phyloP scores from a whole-genome alignment of 2,797 vertebrate species.

The Scarus forsteni region DNA sequence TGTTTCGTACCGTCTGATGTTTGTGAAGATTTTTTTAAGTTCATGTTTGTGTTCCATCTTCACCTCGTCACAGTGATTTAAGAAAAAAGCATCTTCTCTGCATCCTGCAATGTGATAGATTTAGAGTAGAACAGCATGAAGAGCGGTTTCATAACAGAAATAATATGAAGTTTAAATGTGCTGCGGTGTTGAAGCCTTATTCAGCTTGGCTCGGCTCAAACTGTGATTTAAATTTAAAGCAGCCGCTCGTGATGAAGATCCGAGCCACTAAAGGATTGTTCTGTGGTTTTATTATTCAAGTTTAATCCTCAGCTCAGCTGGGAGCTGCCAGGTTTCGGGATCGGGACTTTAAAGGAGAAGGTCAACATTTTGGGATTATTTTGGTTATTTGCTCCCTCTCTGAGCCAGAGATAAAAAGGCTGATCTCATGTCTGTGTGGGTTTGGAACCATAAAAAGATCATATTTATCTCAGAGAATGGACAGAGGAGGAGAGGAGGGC shows the following conservation, averaged over 20 bases:
- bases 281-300: not conserved
- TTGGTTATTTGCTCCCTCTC: not conserved
- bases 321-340: not conserved
- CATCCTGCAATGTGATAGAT: constrained; percentile 4
- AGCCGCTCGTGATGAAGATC: not conserved
- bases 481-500: not conserved
- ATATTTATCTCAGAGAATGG: not conserved
- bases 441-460: not conserved
- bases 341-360: constrained; percentile 3
- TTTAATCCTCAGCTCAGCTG: not conserved
- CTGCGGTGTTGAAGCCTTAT: constrained; percentile 1
- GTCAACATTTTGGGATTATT: not conserved
- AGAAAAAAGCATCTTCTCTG: not conserved
- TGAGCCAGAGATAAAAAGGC: not conserved
- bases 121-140: constrained; percentile 2
- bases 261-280: not conserved
- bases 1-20: constrained; percentile 14
- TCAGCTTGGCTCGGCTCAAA: not conserved
- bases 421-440: not conserved
- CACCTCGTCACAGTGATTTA: constrained; percentile 5
- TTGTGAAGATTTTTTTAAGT: constrained; percentile 33
- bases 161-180: constrained; percentile 1
- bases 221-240: not conserved
- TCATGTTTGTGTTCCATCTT: constrained; percentile 18
- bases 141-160: not conserved